Evolutionary conservation across 2,888 invertebrate species (phyloP), one percentile per base, ranked within the genome.

Genomic region (Euzetes globulus): DNA sequence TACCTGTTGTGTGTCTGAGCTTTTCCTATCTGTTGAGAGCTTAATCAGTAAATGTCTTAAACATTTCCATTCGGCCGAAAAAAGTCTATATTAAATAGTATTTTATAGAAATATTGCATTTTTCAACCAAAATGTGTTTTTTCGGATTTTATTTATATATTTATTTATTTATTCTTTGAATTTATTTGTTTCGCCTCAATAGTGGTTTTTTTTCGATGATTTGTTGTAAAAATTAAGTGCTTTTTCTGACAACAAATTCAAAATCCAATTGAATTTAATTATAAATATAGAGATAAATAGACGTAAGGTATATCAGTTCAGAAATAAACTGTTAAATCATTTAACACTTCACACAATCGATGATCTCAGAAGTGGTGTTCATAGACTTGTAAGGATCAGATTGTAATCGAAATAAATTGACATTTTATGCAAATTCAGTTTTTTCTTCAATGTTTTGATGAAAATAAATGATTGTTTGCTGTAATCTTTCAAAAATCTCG

Each of bases 271-370:
- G 41, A 41, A 41, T 41, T 41, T 25, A 55, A 55, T 55, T 25
- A 55, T 55, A 25, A 55, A 55, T 55, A 55, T 13, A 55, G 55
- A 55, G 25, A 55, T 55, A 55, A 55, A 55, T 55, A 55, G 55
- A 11, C 6, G 7, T 3, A 19, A 22, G 25, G 19, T 6, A 22
- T 41, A 41, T 41, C 9, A 41, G 11, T 41, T 41, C 41, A 13
- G 41, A 55, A 11, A 55, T 17, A 19, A 50, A 50, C 19, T 11
- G 11, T 55, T 25, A 22, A 25, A 55, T 22, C 22, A 55, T 22
- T 25, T 22, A 55, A 55, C 55, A 55, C 22, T 22, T 25, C 55
- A 55, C 11, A 50, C 19, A 50, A 50, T 50, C 50, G 11, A 41
- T 41, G 41, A 13, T 41, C 41, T 41, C 41, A 4, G 11, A 11